Conservation (phyloP, 2,888 invertebrate species). For the Neoscelio sp. region DNA sequence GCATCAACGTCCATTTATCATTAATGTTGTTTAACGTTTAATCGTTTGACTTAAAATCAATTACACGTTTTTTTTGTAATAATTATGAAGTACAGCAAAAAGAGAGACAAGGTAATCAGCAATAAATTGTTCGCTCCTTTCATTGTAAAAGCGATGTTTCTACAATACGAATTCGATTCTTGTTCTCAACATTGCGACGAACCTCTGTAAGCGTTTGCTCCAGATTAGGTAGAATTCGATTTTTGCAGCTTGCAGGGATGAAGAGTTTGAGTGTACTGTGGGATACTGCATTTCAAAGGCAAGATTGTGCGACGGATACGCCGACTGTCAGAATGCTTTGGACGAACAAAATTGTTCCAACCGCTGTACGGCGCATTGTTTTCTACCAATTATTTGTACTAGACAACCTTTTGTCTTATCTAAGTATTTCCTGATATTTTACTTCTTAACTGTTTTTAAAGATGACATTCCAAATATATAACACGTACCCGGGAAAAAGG, state of each 20-base stretch:
- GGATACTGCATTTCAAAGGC: conserved; percentile 87
- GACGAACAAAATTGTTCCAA: conserved; percentile 88
- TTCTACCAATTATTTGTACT: conserved; percentile 51
- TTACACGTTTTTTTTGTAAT: too few relatives aligned
- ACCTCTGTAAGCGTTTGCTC: conserved; percentile 25
- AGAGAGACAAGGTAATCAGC: too few relatives aligned
- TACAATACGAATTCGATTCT: conserved; percentile 20
- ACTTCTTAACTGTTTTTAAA: not conserved
- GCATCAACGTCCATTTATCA: too few relatives aligned
- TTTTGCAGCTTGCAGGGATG: conserved; percentile 87
- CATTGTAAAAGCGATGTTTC: conserved; percentile 15
- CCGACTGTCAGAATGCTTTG: conserved; percentile 89
- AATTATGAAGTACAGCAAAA: too few relatives aligned
- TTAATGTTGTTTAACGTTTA: not conserved
- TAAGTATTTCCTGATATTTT: conserved; percentile 54
- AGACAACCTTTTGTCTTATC: conserved; percentile 28
- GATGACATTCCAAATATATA: too few relatives aligned
- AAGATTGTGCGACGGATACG: conserved; percentile 87
- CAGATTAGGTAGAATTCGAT: conserved; percentile 71
- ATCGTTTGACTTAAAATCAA: not conserved
- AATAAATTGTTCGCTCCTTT: conserved; percentile 12
- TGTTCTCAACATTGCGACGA: conserved; percentile 13
- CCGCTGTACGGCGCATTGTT: conserved; percentile 71
- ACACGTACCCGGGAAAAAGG: too few relatives aligned
- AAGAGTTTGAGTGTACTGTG: conserved; percentile 90